Conservation (phyloP, 2,113 vertebrate species). For the Sitta europaea region DNA sequence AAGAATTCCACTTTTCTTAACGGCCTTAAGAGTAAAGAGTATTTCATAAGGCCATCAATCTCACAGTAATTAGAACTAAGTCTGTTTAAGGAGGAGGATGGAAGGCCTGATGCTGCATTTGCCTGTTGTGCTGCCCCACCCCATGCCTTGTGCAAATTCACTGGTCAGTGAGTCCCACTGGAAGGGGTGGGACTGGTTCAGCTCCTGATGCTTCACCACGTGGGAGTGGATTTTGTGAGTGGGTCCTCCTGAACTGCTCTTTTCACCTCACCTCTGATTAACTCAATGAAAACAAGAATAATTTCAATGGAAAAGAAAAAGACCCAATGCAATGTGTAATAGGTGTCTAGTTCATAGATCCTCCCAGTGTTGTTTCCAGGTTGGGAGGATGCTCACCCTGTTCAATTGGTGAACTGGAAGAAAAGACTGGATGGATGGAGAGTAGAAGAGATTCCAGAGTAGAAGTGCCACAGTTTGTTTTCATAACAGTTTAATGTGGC, state of each 20-base stretch:
- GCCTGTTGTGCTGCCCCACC: neutral
- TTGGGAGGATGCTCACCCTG: neutral
- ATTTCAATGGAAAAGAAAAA: neutral
- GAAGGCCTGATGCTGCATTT: neutral
- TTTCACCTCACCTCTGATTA: neutral
- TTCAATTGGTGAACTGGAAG: neutral
- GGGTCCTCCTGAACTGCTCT: neutral
- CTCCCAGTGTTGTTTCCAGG: neutral
- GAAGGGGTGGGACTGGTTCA: neutral
- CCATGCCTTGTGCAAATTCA: neutral
- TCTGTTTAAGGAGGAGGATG: neutral
- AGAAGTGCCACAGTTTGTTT: neutral
- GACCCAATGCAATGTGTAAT: neutral
- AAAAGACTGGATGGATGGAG: neutral
- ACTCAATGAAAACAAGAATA: neutral
- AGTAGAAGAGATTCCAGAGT: neutral
- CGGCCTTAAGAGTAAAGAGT: neutral
- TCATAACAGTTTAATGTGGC: neutral
- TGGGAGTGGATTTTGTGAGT: neutral
- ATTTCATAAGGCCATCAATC: neutral
- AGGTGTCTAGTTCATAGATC: neutral
- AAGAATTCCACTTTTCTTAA: constrained; percentile 6
- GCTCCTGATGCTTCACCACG: too few relatives aligned
- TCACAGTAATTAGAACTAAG: neutral
- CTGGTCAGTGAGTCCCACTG: neutral